phyloP scores from a whole-genome alignment of 2,888 invertebrate species.

The Acrocera orbiculus region DNA sequence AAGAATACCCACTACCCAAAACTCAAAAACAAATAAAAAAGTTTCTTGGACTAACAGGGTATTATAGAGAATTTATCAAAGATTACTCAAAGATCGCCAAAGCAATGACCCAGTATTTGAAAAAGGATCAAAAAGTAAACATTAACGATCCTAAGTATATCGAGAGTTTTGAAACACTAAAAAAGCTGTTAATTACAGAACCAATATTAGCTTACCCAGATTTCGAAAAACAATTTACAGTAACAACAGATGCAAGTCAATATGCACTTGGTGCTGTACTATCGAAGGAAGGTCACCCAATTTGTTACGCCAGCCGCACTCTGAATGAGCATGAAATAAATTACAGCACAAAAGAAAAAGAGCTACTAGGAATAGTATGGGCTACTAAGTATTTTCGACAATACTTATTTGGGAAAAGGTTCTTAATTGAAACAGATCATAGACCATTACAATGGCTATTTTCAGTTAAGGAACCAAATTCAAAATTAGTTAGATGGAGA shows the following conservation, averaged over 20 bases:
- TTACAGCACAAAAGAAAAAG: slow-evolving; percentile 20
- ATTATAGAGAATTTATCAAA: slow-evolving; percentile 7
- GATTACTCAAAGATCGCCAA: slow-evolving; percentile 7
- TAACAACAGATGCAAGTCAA: slow-evolving; percentile 18
- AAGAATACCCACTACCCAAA: slow-evolving; percentile 4
- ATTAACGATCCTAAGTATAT: slow-evolving; percentile 4
- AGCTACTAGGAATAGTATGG: slow-evolving; percentile 20
- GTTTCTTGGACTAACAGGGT: slow-evolving; percentile 10
- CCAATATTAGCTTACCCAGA: slow-evolving; percentile 7
- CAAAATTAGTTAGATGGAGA: slow-evolving; percentile 22
- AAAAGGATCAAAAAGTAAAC: slow-evolving; percentile 7
- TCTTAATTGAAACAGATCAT: slow-evolving; percentile 26
- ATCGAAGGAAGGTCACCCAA: slow-evolving; percentile 16
- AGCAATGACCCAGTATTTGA: slow-evolving; percentile 5
- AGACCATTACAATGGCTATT: slow-evolving; percentile 22
- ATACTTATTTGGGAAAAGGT: slow-evolving; percentile 21
- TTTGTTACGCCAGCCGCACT: slow-evolving; percentile 10
- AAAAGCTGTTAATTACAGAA: slow-evolving; percentile 1
- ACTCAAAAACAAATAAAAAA: slow-evolving; percentile 10
- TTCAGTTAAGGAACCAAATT: slow-evolving; percentile 23
- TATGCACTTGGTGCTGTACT: slow-evolving; percentile 13
- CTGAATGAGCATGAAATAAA: slow-evolving; percentile 13
- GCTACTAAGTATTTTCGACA: slow-evolving; percentile 21
- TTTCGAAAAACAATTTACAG: slow-evolving; percentile 14
- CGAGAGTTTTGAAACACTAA: slow-evolving; percentile 3